Evolutionary conservation across 2,888 invertebrate species (phyloP), one percentile per base, ranked within the genome.

Genomic region (Vanessa cardui): DNA sequence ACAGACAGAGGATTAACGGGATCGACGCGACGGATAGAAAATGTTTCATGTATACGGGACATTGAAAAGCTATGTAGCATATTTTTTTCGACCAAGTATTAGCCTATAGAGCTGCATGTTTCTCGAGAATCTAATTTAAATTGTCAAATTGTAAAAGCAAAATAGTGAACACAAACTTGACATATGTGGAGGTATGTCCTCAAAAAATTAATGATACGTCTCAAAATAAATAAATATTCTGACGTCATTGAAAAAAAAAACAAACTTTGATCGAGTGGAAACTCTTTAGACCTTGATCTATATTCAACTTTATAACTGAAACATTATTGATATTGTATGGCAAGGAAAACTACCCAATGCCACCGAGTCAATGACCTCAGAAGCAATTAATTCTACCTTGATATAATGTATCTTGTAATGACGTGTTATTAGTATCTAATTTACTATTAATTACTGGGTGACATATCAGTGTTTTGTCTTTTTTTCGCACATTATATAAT

Each of bases 341-440:
- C 56, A 47, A 64, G 56, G 52, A 64, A 64, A 66, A 46, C 64
- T 50, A 66, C 33, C 20, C 46, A 66, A 71, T 59, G 68, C 65
- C 58, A 39, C n/a, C 31, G 47, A 66, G 66, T 69, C 58, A 65
- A 71, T 61, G 69, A 64, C 66, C 71, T 58, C 61, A 47, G 46
- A n/a, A 15, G 31, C 18, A 18, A 47, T 47, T 21, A 15, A 16
- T 54, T n/a, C 15, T n/a, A 54, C 16, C 26, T 52, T 52, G 52
- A 16, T 52, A 49, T 46, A 15, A 16, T 49, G 20, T 20, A 49
- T 20, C 6, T 6, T 49, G 16, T 20, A 20, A 6, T 6, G 7
- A 49, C 49, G 18, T 52, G 8, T 12, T 26, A 52, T 52, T 52
- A 26, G 6, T 26, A 12, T 49, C 49, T n/a, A 20, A 49, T 49